Percentiles rank a stretch among this genome's conserved stretches.
phyloP scores from a whole-genome alignment of 2,113 vertebrate species.

The Hystrix cristata region DNA sequence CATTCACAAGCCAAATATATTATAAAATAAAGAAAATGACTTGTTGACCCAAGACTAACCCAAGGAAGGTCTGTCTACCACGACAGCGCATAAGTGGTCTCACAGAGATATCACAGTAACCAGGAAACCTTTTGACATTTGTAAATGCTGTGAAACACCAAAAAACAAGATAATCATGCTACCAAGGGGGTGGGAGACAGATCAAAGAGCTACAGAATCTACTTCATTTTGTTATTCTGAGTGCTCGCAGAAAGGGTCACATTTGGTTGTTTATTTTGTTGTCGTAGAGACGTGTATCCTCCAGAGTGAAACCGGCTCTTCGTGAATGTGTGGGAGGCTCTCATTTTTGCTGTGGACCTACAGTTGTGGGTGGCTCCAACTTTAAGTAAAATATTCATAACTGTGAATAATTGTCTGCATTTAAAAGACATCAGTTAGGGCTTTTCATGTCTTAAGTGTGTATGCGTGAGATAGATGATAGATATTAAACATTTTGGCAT shows the following conservation, averaged over 20 bases:
- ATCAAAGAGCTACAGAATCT: constrained; percentile 56
- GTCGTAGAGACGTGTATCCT: constrained; percentile 12
- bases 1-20: not conserved
- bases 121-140: constrained; percentile 76
- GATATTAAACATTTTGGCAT: constrained; percentile 57
- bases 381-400: constrained; percentile 48
- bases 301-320: constrained; percentile 37
- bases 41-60: not conserved
- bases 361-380: constrained; percentile 15
- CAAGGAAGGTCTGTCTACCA: not conserved
- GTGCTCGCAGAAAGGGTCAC: not conserved
- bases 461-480: not conserved
- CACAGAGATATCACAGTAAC: constrained; percentile 24
- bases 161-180: constrained; percentile 56
- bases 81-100: not conserved
- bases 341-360: constrained; percentile 26
- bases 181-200: not conserved
- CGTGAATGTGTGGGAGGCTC: not conserved
- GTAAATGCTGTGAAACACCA: constrained; percentile 58
- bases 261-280: constrained; percentile 23
- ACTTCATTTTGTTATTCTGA: constrained; percentile 26
- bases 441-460: constrained; percentile 30
- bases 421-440: not conserved
- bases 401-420: constrained; percentile 8
- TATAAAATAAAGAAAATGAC: not conserved